Evolutionary conservation across 2,888 invertebrate species (phyloP).

Genomic region (Machimus atricapillus): DNA sequence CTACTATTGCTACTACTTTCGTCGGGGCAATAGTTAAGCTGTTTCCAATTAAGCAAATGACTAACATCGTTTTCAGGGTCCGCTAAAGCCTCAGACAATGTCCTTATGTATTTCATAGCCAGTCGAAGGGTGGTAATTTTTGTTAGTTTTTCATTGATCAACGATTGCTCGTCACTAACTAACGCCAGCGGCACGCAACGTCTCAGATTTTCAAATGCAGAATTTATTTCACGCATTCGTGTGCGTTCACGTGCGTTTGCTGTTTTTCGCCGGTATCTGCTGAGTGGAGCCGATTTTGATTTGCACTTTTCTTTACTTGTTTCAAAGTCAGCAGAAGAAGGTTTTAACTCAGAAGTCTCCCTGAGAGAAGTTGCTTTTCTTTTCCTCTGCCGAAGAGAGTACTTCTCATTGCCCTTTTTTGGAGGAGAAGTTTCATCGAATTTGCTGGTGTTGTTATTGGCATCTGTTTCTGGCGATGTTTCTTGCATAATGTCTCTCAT

Average conservation of each 20-base stretch:
- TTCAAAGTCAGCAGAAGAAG: not conserved
- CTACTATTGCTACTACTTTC: not conserved
- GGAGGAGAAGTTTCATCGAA: slow-evolving; percentile 43
- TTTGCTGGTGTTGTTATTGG: slow-evolving; percentile 2
- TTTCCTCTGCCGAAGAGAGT: slow-evolving; percentile 70
- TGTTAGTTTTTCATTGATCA: slow-evolving; percentile 80
- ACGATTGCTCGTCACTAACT: slow-evolving; percentile 49
- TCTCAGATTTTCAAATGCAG: slow-evolving; percentile 83
- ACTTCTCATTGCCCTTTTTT: slow-evolving; percentile 66
- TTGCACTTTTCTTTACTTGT: slow-evolving; percentile 63
- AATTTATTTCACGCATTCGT: slow-evolving; percentile 89
- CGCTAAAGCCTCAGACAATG: slow-evolving; percentile 71
- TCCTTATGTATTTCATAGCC: slow-evolving; percentile 87
- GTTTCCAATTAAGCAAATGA: not conserved
- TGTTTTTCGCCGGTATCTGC: slow-evolving; percentile 88
- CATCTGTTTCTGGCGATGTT: not conserved
- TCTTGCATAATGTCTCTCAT: not conserved
- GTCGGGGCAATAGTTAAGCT: not conserved
- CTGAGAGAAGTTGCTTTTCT: slow-evolving; percentile 66
- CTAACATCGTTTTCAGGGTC: slow-evolving; percentile 53
- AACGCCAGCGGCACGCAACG: slow-evolving; percentile 72
- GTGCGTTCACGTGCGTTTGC: slow-evolving; percentile 88
- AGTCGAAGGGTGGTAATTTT: slow-evolving; percentile 87
- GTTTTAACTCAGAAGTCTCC: not conserved
- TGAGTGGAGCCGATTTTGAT: slow-evolving; percentile 76